phyloP scores from a whole-genome alignment of 2,888 invertebrate species.

The Campaea margaritaria region DNA sequence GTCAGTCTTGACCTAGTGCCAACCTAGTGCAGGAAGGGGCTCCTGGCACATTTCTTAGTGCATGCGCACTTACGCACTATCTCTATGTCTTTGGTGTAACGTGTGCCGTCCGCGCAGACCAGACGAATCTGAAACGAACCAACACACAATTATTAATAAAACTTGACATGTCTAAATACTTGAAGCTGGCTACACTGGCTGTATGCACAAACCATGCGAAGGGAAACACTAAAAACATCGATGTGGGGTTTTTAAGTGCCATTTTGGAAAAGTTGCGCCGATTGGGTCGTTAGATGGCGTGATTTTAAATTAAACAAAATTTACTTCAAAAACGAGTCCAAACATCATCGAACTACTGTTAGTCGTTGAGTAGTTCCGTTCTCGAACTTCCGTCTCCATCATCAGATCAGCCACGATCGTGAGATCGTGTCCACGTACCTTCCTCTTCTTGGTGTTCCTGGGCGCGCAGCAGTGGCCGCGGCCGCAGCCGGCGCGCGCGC shows the following conservation, averaged over 20 bases:
- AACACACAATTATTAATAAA: constrained; percentile 1
- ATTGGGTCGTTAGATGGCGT: no score
- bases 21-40: constrained; percentile 65
- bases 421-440: constrained; percentile 82
- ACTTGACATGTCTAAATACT: no score
- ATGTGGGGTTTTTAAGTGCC: no score
- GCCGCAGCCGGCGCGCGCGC: constrained; percentile 89
- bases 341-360: no score
- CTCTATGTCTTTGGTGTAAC: constrained; percentile 98
- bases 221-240: no score
- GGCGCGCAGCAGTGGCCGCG: constrained; percentile 95
- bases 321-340: no score
- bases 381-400: no score
- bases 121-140: constrained; percentile 89
- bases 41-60: constrained; percentile 91
- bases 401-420: no score
- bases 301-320: no score
- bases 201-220: no score
- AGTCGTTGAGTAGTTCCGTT: no score
- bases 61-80: constrained; percentile 98
- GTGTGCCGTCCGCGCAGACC: constrained; percentile 95
- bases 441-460: constrained; percentile 96
- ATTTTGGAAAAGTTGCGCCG: no score
- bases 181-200: not conserved
- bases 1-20: constrained; percentile 57